Base-by-base conservation (phyloP, 2,113 vertebrate genomes). In the Gymnarchus niloticus region DNA sequence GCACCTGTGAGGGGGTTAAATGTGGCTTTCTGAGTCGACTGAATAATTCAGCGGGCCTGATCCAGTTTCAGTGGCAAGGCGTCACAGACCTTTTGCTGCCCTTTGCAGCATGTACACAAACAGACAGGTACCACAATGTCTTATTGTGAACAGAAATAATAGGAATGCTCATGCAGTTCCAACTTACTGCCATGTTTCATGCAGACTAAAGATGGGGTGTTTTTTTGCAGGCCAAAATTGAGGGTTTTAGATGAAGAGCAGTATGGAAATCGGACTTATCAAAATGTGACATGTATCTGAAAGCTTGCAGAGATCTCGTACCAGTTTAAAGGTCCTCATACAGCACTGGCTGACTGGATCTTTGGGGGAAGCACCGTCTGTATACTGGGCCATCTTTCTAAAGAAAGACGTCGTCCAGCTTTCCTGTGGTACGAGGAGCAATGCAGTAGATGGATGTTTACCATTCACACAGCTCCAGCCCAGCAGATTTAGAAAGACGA, bases 1-100 rank as follows among this genome's bases (percentile, higher is more conserved):
- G 83, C 88, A 88, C 89, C 89, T 89, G 90, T 89, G 85, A 90
- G 91, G 89, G 93, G 91, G 93, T 92, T 92, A 93, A 92, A 84
- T 81, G 88, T 83, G 76, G 91, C 89, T 91, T 81, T 69, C 89
- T 85, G 87, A 65, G 89, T 88, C 81, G 84, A 46, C 49, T 93
- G 88, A 93, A 93, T 93, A 91, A 93, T 93, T 93, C 86, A 93
- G 82, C 89, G 76, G 86, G 85, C 73, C 87, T 10, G 91, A 91
- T 93, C 91, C 46, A n/a, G 88, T 93, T 93, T 92, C 92, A 91
- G 89, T 84, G 81, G 80, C 84, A 87, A 83, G 28, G 49, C 54
- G 44, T 73, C 81, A 19, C 76, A 19, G 52, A 44, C 37, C 49
- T 73, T 73, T 73, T 73, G 65, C 51, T 77, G 73, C 69, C 89